Evolutionary conservation across 2,888 invertebrate genomes (phyloP), one percentile per base, ranked within the genome.

Genomic region (Dynastes tityus): DNA sequence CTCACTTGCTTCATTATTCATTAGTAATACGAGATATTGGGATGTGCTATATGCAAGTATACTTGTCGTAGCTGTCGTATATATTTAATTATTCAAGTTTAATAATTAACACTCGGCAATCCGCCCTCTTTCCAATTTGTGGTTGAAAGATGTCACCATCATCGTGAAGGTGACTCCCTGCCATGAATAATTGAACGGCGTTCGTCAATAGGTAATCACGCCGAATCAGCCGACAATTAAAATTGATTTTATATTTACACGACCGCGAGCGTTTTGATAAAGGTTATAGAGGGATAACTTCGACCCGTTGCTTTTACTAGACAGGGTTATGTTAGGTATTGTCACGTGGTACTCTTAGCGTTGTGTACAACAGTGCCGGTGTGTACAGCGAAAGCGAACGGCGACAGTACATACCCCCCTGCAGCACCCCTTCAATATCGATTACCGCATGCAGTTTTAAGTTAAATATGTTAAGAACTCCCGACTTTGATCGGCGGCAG

Each of bases 241-340:
- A 82, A 82, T 81, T 82, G 82, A 82, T 81, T 82, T 82, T 82
- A 80, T 82, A 82, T 81, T 80, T 80, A 81, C 77, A 65, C 49
- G 37, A 13, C 49, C 65, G n/a, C 40, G 27, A 58, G 27, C 76
- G 78, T 64, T 79, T 80, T 51, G 76, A 80, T 81, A 81, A 80
- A 81, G 82, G 82, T 82, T 81, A 81, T 63, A 80, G 80, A 68
- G 16, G 29, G 53, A 68, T 61, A 67, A 58, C 55, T 37, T 58
- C 61, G 61, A 45, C 29, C 49, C 40, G 58, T 22, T 63, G 13
- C 11, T 49, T 67, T 73, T 22, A 29, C 29, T 8, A 75, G 65
- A 75, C 51, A 51, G 64, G 49, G 64, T 64, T 64, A 64, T 53
- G 65, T 76, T 63, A 61, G 74, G 63, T 1, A 40, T 65, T 65